Percentiles rank a stretch among this genome's conserved stretches.
Conservation (phyloP, 1,140 invertebrate species). For the Telenomus remus region DNA sequence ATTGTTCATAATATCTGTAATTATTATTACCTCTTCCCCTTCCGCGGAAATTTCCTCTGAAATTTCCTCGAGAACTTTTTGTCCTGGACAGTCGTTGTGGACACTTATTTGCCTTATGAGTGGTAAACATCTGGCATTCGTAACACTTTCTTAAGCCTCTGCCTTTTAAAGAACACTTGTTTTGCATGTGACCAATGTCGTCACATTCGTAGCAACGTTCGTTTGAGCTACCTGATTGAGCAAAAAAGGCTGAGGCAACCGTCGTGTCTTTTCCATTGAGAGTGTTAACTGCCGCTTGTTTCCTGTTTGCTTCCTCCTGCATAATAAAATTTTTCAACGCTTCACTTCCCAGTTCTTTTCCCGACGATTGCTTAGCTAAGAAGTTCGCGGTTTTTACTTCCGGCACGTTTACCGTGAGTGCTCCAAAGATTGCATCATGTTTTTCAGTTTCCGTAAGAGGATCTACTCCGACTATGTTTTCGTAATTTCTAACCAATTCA, state of each 20-base stretch:
- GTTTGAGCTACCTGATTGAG: not conserved
- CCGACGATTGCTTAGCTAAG: not conserved
- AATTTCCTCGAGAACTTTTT: too few species aligned
- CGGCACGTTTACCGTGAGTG: not conserved
- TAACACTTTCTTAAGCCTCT: not conserved
- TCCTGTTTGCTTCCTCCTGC: not conserved
- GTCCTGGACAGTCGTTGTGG: not conserved
- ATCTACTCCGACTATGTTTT: not conserved
- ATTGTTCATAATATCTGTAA: not conserved
- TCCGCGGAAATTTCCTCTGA: too few species aligned
- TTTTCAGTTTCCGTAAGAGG: constrained; percentile 8
- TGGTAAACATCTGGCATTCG: not conserved
- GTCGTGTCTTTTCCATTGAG: not conserved
- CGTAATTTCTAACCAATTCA: constrained; percentile 4
- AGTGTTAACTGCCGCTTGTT: not conserved
- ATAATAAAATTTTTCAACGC: constrained; percentile 12
- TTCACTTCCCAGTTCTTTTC: not conserved
- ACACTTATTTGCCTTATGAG: not conserved
- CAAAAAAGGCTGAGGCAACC: not conserved
- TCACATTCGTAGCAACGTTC: not conserved
- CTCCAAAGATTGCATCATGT: constrained; percentile 2
- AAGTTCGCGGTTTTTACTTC: constrained; percentile 3
- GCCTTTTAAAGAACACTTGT: not conserved
- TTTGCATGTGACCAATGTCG: not conserved
- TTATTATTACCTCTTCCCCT: not conserved